Evolutionary conservation across 64 coral and sea anemone genomes (phyloP).

Genomic region (Actinia equina): DNA sequence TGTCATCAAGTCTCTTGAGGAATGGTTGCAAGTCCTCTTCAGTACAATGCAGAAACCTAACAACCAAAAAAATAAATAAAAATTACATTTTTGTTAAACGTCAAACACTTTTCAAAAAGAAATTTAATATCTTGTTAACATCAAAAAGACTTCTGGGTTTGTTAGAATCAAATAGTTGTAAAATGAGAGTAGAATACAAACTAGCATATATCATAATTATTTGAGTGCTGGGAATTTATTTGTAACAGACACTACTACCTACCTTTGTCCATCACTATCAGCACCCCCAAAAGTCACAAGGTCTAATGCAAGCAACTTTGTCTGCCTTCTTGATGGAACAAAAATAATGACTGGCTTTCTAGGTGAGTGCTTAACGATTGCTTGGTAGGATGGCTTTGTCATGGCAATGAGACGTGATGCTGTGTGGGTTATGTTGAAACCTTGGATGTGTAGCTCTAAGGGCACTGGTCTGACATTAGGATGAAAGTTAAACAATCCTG

Average conservation of each 20-base stretch:
- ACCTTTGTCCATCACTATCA: slow-evolving; percentile 92
- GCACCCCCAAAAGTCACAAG: slow-evolving; percentile 85
- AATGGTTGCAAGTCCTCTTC: slow-evolving; percentile 97
- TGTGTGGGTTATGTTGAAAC: slow-evolving; percentile 98
- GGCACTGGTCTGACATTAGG: slow-evolving; percentile 97
- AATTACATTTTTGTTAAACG: no score
- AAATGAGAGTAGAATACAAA: no score
- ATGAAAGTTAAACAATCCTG: slow-evolving; percentile 96
- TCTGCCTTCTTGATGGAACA: slow-evolving; percentile 93
- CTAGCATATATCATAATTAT: no score
- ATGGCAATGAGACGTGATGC: slow-evolving; percentile 95
- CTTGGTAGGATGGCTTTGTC: slow-evolving; percentile 92
- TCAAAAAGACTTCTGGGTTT: no score
- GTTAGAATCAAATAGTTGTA: no score
- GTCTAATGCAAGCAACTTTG: slow-evolving; percentile 91
- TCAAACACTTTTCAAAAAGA: no score
- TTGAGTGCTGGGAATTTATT: no score
- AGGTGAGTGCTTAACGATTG: slow-evolving; percentile 88
- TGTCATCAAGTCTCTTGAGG: slow-evolving; percentile 85
- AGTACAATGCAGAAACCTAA: slow-evolving; percentile 93
- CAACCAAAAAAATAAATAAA: neutral
- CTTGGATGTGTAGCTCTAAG: slow-evolving; percentile 95
- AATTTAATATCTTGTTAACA: no score
- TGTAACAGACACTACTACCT: neutral
- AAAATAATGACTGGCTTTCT: slow-evolving; percentile 97